phyloP scores from a whole-genome alignment of 2,113 vertebrate species.

The Oncorhynchus gorbuscha region DNA sequence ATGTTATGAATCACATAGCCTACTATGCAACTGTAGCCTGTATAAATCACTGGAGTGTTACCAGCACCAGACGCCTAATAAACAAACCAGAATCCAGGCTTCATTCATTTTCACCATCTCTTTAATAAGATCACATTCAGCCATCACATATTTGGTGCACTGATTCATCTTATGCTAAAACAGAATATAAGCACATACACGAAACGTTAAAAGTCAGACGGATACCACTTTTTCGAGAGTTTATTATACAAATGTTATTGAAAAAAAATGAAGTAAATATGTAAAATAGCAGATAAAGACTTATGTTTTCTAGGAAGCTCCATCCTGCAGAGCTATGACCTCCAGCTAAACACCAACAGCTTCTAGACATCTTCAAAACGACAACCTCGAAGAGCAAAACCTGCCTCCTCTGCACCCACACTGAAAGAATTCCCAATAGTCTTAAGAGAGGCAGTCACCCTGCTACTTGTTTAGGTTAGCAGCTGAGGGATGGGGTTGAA shows the following conservation, averaged over 20 bases:
- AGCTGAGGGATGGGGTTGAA: no score
- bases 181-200: constrained; percentile 44
- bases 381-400: constrained; percentile 15
- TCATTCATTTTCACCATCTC: constrained; percentile 17
- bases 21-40: no score
- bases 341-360: constrained; percentile 33
- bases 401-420: constrained; percentile 27
- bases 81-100: constrained; percentile 5
- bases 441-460: constrained; percentile 30
- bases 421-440: constrained; percentile 57
- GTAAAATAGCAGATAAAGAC: constrained; percentile 42
- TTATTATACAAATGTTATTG: constrained; percentile 32
- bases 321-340: constrained; percentile 61
- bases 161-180: constrained; percentile 38
- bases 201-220: constrained; percentile 25
- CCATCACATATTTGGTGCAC: constrained; percentile 34
- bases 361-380: constrained; percentile 17
- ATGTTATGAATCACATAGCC: no score
- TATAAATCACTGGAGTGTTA: no score
- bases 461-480: no score
- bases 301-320: constrained; percentile 62
- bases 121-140: constrained; percentile 65
- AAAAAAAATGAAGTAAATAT: constrained; percentile 6
- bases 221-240: constrained; percentile 50
- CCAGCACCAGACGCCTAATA: no score